Conservation (phyloP, 2,113 vertebrate genomes). For the Capreolus pygargus region DNA sequence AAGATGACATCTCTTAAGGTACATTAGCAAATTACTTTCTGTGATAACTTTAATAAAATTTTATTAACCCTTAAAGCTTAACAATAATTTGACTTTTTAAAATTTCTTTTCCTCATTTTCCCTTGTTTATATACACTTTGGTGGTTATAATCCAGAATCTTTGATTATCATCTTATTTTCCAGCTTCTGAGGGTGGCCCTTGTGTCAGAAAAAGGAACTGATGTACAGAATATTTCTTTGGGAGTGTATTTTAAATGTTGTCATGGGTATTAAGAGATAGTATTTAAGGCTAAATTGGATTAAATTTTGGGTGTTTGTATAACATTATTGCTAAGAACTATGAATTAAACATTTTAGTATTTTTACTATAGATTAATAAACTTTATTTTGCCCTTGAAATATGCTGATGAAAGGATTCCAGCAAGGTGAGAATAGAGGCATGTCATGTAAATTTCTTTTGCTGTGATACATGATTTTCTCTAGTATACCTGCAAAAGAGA, state of each 20-base stretch:
- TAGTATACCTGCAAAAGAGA: slow-evolving; percentile 1
- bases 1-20: slow-evolving; percentile 29
- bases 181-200: neutral
- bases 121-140: neutral
- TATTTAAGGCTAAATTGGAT: slow-evolving; percentile 22
- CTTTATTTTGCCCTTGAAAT: neutral
- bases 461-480: neutral
- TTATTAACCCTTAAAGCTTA: slow-evolving; percentile 18
- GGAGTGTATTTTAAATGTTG: slow-evolving; percentile 9
- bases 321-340: neutral
- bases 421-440: neutral
- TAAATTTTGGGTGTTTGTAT: neutral
- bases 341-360: slow-evolving; percentile 34
- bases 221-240: slow-evolving; percentile 9
- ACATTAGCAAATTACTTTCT: slow-evolving; percentile 13
- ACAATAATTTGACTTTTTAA: neutral
- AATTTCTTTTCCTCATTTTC: neutral
- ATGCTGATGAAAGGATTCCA: neutral
- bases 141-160: neutral
- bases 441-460: neutral
- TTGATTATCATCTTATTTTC: slow-evolving; percentile 14
- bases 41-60: neutral
- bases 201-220: neutral
- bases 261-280: neutral
- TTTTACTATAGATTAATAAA: slow-evolving; percentile 2